A percentile compares a stretch with the other conserved stretches of the same genome.
Evolutionary conservation across 2,113 vertebrate genomes (phyloP).

Genomic region (Beaufortia kweichowensis): DNA sequence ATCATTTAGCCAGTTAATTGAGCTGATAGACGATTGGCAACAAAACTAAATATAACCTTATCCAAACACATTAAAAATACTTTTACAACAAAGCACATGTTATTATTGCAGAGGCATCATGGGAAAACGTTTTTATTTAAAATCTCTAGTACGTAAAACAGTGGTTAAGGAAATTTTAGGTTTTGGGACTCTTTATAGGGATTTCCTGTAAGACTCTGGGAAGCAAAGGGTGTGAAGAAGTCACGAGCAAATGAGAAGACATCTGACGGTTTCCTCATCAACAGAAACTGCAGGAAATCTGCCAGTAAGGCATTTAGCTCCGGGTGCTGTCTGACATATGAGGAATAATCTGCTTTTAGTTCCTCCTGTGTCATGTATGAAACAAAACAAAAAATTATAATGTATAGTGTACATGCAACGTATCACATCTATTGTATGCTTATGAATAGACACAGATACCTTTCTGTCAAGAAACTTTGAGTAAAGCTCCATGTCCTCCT

Average conservation of each 20-base stretch:
- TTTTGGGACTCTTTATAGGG: constrained; percentile 40
- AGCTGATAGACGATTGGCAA: no score
- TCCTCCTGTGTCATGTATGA: constrained; percentile 75
- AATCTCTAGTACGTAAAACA: background rate
- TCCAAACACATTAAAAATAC: no score
- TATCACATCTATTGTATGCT: no score
- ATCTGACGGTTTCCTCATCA: constrained; percentile 83
- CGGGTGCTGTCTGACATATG: constrained; percentile 82
- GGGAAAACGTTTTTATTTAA: constrained; percentile 24
- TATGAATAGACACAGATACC: constrained; percentile 66
- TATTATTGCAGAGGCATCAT: background rate
- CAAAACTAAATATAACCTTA: no score
- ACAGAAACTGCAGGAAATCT: constrained; percentile 87
- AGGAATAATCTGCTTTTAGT: constrained; percentile 74
- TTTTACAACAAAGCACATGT: background rate
- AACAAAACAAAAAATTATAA: background rate
- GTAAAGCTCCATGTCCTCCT: constrained; percentile 82
- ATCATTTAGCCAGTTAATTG: no score
- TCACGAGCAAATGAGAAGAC: constrained; percentile 80
- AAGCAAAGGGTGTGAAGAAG: constrained; percentile 78
- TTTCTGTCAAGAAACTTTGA: constrained; percentile 86
- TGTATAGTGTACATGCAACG: background rate
- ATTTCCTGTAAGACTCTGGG: background rate
- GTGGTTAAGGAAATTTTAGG: constrained; percentile 10
- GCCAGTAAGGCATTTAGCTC: constrained; percentile 79